A percentile compares a stretch with the other conserved stretches of the same genome.
Evolutionary conservation across 2,888 invertebrate species (phyloP).

Genomic region (Torymus auratus): DNA sequence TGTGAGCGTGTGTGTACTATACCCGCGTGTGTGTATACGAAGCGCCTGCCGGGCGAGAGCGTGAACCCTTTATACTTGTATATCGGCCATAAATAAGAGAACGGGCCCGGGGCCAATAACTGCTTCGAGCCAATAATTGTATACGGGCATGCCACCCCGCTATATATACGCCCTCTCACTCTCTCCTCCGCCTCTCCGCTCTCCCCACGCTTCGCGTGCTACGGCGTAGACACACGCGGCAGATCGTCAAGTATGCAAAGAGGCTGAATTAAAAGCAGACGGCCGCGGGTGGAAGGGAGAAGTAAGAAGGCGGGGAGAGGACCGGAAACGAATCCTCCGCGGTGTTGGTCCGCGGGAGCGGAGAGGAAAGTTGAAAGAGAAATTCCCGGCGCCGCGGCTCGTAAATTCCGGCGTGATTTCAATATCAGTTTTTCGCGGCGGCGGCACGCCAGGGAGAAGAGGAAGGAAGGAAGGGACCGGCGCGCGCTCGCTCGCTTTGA

Average conservation of each 20-base stretch:
- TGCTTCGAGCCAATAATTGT: conserved; percentile 41
- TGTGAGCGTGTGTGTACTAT: background rate
- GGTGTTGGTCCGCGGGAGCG: conserved; percentile 5
- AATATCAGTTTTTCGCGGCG: conserved; percentile 59
- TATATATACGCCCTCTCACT: background rate
- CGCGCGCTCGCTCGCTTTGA: background rate
- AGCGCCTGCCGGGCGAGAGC: background rate
- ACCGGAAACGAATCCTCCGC: conserved; percentile 36
- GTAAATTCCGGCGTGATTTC: conserved; percentile 59
- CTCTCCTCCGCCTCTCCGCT: background rate
- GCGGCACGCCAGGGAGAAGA: conserved; percentile 14
- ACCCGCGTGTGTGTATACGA: background rate
- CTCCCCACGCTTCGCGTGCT: background rate
- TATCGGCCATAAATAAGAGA: conserved; percentile 47
- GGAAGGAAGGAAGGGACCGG: conserved; percentile 46
- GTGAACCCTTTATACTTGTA: conserved; percentile 31
- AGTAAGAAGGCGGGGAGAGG: background rate
- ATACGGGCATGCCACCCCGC: conserved; percentile 12
- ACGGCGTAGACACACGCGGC: background rate
- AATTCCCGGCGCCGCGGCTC: conserved; percentile 55
- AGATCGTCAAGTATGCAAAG: conserved; percentile 47
- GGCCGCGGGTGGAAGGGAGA: background rate
- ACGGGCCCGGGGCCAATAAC: conserved; percentile 49
- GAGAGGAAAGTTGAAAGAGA: conserved; percentile 49
- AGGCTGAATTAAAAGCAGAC: conserved; percentile 51